Base-by-base conservation (phyloP, 2,113 vertebrate genomes). In the Macquaria ambigua region DNA sequence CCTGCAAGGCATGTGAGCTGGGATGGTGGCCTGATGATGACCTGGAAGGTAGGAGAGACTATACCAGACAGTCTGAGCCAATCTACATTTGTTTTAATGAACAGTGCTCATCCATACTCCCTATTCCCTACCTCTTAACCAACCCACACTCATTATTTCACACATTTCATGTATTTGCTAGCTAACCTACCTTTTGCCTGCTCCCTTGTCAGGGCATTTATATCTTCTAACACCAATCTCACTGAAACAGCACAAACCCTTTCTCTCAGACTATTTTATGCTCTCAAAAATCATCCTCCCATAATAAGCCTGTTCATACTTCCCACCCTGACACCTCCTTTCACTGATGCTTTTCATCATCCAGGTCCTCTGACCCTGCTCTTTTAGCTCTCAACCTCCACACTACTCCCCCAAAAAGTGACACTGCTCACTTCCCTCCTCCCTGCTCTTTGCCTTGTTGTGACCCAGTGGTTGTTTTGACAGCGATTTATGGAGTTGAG, bases 21-120 rank as follows among this genome's bases (percentile, higher is more conserved):
- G 98, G 98, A 62, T 99, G 97, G 98, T 99, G 98, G 98, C 98
- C 98, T 0, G 97, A 97, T 39, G 83, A 95, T 14, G 96, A 97
- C 1, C 95, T 99, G 67, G 96, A 96, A 96, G 98, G 98, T 99
- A 96, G 55, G 82, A 46, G 9, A 52, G 6, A 74, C 73, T 46
- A 50, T 77, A 73, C 16, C 41, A 9, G 0, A 71, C 31, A 21
- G 10, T 50, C 25, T 46, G 20, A 70, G 10, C 15, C 7, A 21
- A 53, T 23, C 41, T 46, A 9, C 53, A 6, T 53, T 56, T 87
- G 15, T 31, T 73, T 58, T 62, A 2, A 46, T 61, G 5, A 56
- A 14, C 50, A 77, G 39, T 23, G 12, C 64, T 68, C 31, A 70
- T 48, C n/a, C 23, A 71, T 37, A 61, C 6, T 67, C 39, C 12